Percentiles rank a stretch among this genome's conserved stretches.
These are phyloP conservation scores for Choloepus hoffmanni DNA, from an alignment of 2,113 vertebrate genomes.

Conservation along the genomic window DNA sequence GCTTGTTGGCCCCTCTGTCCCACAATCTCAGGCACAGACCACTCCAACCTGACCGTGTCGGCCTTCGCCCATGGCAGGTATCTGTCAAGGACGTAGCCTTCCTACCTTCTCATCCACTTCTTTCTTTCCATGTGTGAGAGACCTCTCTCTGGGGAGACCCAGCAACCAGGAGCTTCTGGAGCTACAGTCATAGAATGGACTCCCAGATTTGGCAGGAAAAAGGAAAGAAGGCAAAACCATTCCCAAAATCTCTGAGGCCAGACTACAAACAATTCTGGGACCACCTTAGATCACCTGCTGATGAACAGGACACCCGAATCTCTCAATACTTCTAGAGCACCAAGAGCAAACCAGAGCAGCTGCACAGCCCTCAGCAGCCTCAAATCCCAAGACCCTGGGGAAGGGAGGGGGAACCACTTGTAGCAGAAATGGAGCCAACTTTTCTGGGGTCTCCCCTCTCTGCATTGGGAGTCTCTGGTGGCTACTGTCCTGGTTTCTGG, in stretches of 20 bases:
- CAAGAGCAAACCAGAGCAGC: not conserved
- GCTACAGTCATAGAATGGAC: not conserved
- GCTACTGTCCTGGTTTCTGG: not conserved
- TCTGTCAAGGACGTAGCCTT: not conserved
- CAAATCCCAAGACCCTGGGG: not conserved
- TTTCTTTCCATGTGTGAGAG: not conserved
- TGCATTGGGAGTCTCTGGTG: not conserved
- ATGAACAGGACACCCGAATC: not conserved
- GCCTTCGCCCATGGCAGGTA: not conserved
- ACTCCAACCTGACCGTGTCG: not conserved
- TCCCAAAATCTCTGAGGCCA: not conserved
- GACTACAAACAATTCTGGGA: not conserved
- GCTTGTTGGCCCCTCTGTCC: too few species aligned
- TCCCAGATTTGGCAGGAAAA: not conserved
- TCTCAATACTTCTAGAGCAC: too few species aligned
- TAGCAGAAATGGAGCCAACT: not conserved
- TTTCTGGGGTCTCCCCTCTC: not conserved
- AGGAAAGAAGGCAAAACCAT: not conserved
- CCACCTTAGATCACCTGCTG: not conserved
- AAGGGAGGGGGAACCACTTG: too few species aligned
- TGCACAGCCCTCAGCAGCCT: not conserved
- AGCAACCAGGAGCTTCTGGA: not conserved
- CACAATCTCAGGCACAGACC: not conserved
- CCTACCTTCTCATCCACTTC: too few species aligned
- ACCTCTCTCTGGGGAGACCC: not conserved